These are phyloP conservation scores for Gopherus flavomarginatus DNA, from an alignment of 2,113 vertebrate genomes.

Conservation along the genomic window DNA sequence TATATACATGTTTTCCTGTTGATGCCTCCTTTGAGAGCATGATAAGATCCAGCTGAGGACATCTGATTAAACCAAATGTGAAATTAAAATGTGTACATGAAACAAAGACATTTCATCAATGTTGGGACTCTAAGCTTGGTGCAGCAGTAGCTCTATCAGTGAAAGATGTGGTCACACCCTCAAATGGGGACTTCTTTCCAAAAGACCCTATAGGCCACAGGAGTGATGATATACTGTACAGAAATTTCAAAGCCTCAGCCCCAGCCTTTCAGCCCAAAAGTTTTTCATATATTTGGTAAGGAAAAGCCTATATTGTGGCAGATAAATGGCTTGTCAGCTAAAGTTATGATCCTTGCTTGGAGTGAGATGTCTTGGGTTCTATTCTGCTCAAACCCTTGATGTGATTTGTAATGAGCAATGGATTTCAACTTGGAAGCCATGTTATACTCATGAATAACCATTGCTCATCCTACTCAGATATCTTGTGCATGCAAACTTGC, in stretches of 20 bases:
- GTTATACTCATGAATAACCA: background rate
- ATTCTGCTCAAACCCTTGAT: background rate
- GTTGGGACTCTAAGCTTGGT: background rate
- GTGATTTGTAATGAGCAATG: background rate
- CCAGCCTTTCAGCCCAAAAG: background rate
- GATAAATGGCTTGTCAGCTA: background rate
- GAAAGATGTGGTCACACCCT: background rate
- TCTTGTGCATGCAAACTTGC: background rate
- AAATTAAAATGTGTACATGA: background rate
- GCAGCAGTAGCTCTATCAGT: background rate
- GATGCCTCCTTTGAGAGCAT: background rate
- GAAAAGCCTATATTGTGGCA: background rate
- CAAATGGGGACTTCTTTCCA: background rate
- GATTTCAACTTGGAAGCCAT: background rate
- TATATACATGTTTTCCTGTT: background rate
- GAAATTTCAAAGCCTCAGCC: background rate
- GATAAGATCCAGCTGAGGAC: background rate
- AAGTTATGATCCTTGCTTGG: background rate
- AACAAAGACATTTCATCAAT: background rate
- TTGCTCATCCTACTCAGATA: background rate
- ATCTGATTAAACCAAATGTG: background rate
- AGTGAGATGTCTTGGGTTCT: background rate
- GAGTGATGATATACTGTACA: background rate
- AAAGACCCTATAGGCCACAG: background rate
- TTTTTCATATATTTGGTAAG: background rate